Evolutionary conservation across 1,140 invertebrate genomes (phyloP), one percentile per base, ranked within the genome.

Genomic region (Ylistrum balloti): DNA sequence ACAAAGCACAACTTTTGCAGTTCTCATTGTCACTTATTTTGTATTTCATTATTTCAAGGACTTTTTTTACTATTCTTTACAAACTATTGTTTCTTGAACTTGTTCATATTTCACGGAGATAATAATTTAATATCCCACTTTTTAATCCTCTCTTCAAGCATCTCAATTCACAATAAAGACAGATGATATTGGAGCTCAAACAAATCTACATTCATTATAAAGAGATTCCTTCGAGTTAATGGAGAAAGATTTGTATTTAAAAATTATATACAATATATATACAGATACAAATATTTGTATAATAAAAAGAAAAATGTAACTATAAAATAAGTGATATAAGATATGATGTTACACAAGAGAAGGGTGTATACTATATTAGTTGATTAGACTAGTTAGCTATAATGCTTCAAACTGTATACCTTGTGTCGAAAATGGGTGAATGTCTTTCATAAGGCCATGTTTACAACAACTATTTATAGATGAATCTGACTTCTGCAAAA

Each of bases 251-350:
- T 74, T 45, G 7, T 45, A 13, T 45, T 28, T 7, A 28, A 17
- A 28, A 74, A 74, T 17, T n/a, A 74, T 28, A 74, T 28, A 74
- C 5, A 28, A 74, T 48, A 74, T 74, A 74, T 74, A 74, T n/a
- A 74, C n/a, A 74, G 56, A 74, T 74, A 74, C 2, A n/a, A 74
- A 74, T 74, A 74, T 74, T 56, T 74, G 56, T 28, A 74, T 74
- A 28, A 74, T 28, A 74, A 28, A 74, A 15, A 56, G 9, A 56
- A 20, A 56, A 74, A 74, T n/a, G 56, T 74, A 45, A 17, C 41
- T 45, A 45, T 45, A 45, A 38, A 38, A 17, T 45, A 45, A 1
- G n/a, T 74, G 9, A 74, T 3, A 74, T 28, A 74, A n/a, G n/a
- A 74, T n/a, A n/a, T n/a, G n/a, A 74, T 3, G 45, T 28, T 74